These are phyloP conservation scores for Lasioglossum morio DNA, from an alignment of 2,888 invertebrate genomes.

Conservation along the genomic window DNA sequence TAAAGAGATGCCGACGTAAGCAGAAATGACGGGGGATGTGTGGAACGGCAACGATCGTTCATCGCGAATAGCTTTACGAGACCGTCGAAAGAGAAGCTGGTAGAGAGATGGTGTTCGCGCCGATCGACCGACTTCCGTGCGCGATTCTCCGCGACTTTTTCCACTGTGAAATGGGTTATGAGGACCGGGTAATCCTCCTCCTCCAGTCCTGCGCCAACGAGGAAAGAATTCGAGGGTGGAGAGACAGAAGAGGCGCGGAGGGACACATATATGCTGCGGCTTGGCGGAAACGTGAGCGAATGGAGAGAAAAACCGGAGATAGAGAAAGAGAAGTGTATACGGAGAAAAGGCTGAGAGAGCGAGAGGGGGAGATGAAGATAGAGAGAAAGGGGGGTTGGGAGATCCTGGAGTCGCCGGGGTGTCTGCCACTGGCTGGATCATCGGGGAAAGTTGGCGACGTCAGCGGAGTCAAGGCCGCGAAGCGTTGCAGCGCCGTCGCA, in stretches of 20 bases:
- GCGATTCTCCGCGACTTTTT: constrained; percentile 33
- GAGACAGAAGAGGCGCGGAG: constrained; percentile 36
- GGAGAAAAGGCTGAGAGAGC: background rate
- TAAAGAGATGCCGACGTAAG: background rate
- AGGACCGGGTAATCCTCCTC: constrained; percentile 59
- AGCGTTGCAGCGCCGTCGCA: constrained; percentile 70
- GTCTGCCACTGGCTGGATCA: constrained; percentile 77
- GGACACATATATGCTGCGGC: constrained; percentile 9
- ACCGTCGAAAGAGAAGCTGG: background rate
- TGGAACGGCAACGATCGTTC: background rate
- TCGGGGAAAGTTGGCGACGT: constrained; percentile 80
- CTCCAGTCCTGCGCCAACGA: constrained; percentile 42
- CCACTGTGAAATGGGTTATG: constrained; percentile 69
- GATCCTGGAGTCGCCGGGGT: constrained; percentile 71
- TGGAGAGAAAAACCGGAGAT: background rate
- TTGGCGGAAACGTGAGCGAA: background rate
- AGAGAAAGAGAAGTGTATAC: background rate
- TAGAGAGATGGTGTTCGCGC: background rate
- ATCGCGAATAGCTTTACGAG: background rate
- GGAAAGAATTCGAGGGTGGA: constrained; percentile 57
- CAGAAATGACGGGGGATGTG: too few species aligned
- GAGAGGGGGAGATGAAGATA: background rate
- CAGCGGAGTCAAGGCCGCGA: constrained; percentile 81
- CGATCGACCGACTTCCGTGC: constrained; percentile 47
- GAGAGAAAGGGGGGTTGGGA: constrained; percentile 14